Conservation (phyloP, 2,113 vertebrate species). For the Megaceryle maxima region DNA sequence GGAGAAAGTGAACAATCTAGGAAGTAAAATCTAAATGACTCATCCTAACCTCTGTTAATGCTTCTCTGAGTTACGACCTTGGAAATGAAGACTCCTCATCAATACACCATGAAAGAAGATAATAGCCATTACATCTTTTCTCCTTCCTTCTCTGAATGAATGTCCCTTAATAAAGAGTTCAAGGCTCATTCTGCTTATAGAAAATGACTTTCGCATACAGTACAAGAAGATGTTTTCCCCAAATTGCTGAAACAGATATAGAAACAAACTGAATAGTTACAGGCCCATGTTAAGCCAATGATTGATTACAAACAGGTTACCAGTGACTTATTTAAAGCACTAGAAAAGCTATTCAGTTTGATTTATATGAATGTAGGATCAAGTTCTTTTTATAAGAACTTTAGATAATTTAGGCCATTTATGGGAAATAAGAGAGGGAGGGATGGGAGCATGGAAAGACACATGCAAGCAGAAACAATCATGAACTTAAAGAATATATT, state of each 20-base stretch:
- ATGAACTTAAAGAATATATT: not conserved
- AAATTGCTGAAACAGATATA: constrained; percentile 31
- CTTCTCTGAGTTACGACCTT: not conserved
- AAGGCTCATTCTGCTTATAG: constrained; percentile 12
- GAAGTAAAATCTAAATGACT: not conserved
- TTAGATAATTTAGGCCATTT: not conserved
- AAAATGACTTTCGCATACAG: constrained; percentile 16
- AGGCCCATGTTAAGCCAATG: not conserved
- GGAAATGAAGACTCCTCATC: constrained; percentile 1
- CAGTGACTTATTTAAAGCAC: not conserved
- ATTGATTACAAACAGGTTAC: not conserved
- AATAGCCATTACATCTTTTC: not conserved
- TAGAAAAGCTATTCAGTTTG: not conserved
- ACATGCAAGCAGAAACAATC: not conserved
- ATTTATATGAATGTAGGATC: not conserved
- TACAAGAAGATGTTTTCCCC: not conserved
- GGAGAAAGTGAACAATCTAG: not conserved
- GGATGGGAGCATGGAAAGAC: not conserved
- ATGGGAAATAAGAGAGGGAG: not conserved
- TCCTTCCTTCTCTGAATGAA: not conserved
- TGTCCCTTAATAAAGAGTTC: constrained; percentile 4
- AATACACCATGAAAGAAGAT: constrained; percentile 14
- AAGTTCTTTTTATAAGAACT: not conserved
- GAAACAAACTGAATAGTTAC: not conserved
- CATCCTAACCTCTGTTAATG: not conserved